These are phyloP conservation scores for Bilobella aurantiaca DNA, from an alignment of 1,140 invertebrate genomes.

Conservation along the genomic window DNA sequence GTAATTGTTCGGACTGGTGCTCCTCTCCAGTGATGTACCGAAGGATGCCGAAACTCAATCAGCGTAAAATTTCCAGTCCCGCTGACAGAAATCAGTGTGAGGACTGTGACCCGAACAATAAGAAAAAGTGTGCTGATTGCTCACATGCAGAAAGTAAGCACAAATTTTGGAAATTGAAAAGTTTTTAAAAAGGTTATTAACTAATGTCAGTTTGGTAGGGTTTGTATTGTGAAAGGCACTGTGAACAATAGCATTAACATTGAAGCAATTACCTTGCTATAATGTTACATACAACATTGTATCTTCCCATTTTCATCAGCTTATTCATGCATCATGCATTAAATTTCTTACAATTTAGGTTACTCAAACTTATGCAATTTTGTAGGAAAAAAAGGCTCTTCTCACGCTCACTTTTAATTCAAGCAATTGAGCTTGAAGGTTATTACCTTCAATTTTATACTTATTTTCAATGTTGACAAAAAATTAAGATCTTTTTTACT, in stretches of 20 bases:
- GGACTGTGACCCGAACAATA: slow-evolving; percentile 2
- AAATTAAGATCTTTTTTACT: too few species aligned
- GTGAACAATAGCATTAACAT: too few species aligned
- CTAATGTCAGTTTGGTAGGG: too few species aligned
- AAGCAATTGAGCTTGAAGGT: background rate
- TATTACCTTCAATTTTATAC: too few species aligned
- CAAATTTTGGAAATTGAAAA: background rate
- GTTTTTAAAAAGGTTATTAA: background rate
- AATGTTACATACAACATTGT: too few species aligned
- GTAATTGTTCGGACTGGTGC: too few species aligned
- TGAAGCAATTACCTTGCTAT: too few species aligned
- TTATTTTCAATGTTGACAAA: too few species aligned
- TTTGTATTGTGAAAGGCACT: too few species aligned
- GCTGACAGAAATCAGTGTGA: background rate
- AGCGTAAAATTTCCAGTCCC: background rate
- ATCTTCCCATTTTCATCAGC: too few species aligned
- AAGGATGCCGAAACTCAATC: background rate
- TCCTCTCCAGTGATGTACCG: background rate
- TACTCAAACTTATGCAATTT: background rate
- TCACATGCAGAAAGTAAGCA: slow-evolving; percentile 1
- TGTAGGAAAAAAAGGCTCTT: background rate
- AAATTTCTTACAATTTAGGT: background rate
- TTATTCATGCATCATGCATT: too few species aligned
- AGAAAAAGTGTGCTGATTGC: background rate
- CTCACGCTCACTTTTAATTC: background rate